Base-by-base conservation (phyloP, 2,113 vertebrate genomes). In the Dipodomys stephensi region DNA sequence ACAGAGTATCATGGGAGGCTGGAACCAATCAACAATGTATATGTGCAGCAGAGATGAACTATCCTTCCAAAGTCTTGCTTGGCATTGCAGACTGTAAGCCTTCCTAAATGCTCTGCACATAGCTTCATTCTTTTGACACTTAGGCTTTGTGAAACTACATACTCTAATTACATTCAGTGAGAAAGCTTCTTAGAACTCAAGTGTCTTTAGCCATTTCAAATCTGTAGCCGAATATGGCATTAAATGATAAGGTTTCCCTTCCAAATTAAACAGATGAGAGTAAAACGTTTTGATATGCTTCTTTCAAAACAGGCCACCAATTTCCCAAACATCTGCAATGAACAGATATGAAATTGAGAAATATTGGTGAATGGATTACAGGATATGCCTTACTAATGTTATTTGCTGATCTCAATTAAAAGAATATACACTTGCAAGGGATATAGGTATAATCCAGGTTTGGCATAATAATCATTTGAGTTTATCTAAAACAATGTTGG, bases 201-300 rank as follows among this genome's bases (percentile, higher is more conserved):
- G 67, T 90, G 11, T 90, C 85, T 71, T 71, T 84, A 96, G 74
- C 11, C 57, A 85, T 88, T 92, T 92, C 79, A 83, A 88, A 68
- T 76, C 44, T 90, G 28, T 57, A 92, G 76, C 32, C 94, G 67
- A 96, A 94, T 92, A 93, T 27, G 19, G 44, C 27, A 90, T 88
- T 80, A 87, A 88, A 49, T 88, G 73, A 90, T 93, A 88, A 95
- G 44, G 79, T 80, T 86, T 67, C 76, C 49, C 28, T 90, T 81
- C 11, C 67, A 92, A 90, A 95, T 87, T 93, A 93, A 94, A 72
- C 83, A 94, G 71, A 90, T 81, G 2, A 91, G 91, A 91, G 80
- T 86, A 88, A 93, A 94, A 83, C 8, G 67, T 91, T 87, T 91
- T 73, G 53, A 80, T 28, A 86, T 73, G 6, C 4, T 35, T 74